phyloP scores from a whole-genome alignment of 2,113 vertebrate species.

The Scomber colias region DNA sequence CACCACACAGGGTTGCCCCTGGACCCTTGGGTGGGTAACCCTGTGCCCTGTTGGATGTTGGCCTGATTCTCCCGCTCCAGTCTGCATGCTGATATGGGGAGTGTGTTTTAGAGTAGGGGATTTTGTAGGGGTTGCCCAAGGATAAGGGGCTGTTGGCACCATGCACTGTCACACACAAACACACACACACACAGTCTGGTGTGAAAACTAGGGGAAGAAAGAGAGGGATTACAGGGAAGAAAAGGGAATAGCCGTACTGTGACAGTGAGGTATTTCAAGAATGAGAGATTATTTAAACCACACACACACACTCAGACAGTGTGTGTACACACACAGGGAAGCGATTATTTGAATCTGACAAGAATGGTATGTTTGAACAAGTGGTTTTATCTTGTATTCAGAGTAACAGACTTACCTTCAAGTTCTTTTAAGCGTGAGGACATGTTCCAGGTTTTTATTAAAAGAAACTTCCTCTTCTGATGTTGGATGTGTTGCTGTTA shows the following conservation, averaged over 20 bases:
- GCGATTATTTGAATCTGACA: conserved; percentile 59
- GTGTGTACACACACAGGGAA: conserved; percentile 52
- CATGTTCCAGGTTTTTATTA: conserved; percentile 1
- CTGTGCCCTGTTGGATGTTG: conserved; percentile 46
- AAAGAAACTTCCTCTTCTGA: background rate
- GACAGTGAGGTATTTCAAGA: conserved; percentile 79
- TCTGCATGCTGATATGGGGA: conserved; percentile 53
- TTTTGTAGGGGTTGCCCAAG: conserved; percentile 54
- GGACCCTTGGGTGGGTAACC: conserved; percentile 55
- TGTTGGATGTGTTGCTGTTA: background rate
- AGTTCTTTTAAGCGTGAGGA: background rate
- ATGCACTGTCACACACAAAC: conserved; percentile 20
- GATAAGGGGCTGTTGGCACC: conserved; percentile 69
- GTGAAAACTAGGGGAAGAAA: conserved; percentile 72
- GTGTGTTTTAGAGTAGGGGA: conserved; percentile 45
- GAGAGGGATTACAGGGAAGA: conserved; percentile 76
- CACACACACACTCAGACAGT: conserved; percentile 42
- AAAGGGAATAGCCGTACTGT: conserved; percentile 71
- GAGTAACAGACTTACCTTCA: conserved; percentile 13
- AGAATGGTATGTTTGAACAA: conserved; percentile 59
- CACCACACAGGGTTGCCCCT: conserved; percentile 31
- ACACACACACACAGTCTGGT: conserved; percentile 49
- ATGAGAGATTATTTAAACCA: conserved; percentile 72
- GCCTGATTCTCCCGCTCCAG: conserved; percentile 51
- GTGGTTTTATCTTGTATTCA: conserved; percentile 55